These are phyloP conservation scores for Laterallus jamaicensis DNA, from an alignment of 2,113 vertebrate species.

Conservation along the genomic window DNA sequence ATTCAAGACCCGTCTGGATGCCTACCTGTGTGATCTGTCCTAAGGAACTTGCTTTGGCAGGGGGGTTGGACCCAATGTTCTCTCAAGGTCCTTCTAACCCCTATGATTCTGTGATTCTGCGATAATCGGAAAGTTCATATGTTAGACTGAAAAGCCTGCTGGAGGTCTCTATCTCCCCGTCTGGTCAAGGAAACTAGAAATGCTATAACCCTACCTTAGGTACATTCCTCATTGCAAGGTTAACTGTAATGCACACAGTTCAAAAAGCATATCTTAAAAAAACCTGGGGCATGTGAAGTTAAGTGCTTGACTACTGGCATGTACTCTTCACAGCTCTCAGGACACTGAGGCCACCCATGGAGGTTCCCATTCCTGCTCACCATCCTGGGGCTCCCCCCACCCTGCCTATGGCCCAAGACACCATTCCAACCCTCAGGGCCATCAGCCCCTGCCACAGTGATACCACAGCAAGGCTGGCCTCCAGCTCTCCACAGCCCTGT, in stretches of 20 bases:
- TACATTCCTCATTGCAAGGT: background rate
- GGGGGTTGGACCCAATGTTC: too few species aligned
- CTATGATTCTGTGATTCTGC: too few species aligned
- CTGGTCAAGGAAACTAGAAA: background rate
- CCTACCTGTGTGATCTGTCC: too few species aligned
- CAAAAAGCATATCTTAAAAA: background rate
- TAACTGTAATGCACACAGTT: accelerated
- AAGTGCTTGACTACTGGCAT: background rate
- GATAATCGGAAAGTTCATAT: background rate
- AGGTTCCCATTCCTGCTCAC: background rate
- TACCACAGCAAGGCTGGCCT: background rate
- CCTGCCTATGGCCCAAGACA: background rate
- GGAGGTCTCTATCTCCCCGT: background rate
- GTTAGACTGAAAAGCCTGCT: background rate
- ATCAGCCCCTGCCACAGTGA: background rate
- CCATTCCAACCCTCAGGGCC: accelerated
- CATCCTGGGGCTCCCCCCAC: accelerated
- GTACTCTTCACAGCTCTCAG: background rate
- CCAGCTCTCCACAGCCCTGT: background rate
- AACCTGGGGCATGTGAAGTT: background rate
- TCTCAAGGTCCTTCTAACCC: too few species aligned
- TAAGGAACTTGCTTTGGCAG: too few species aligned
- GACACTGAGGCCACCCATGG: background rate
- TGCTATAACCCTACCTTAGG: background rate
- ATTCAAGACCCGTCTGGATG: too few species aligned